Conservation (phyloP, 2,888 invertebrate species). For the Sycophila texana region DNA sequence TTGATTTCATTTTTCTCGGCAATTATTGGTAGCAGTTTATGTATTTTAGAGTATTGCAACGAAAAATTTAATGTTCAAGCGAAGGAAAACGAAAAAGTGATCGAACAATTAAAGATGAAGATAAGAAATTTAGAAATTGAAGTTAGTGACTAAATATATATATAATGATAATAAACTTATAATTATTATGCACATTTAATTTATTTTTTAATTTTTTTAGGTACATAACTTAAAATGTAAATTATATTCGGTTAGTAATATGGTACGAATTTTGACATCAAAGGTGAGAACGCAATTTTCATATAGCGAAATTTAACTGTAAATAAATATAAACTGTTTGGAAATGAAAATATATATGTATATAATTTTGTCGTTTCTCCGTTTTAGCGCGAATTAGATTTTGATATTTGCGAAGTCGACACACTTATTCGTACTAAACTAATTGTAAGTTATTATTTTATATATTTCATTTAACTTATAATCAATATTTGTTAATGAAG, state of each 20-base stretch:
- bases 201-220: conserved; percentile 4
- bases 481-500: no score
- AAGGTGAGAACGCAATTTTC: conserved; percentile 10
- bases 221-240: conserved; percentile 5
- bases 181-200: background rate
- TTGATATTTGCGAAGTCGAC: background rate
- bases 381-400: background rate
- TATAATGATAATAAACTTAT: background rate
- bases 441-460: no score
- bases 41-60: conserved; percentile 34
- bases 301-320: no score
- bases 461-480: no score
- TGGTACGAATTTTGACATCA: conserved; percentile 35
- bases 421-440: background rate
- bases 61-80: background rate
- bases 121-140: background rate
- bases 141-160: conserved; percentile 19
- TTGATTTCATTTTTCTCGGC: no score
- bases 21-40: background rate
- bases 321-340: no score
- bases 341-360: no score
- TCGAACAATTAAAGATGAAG: background rate
- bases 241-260: conserved; percentile 26
- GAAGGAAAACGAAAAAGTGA: background rate
- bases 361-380: no score